Conservation (phyloP, 2,888 invertebrate species). For the Lasioglossum pauxillum region DNA sequence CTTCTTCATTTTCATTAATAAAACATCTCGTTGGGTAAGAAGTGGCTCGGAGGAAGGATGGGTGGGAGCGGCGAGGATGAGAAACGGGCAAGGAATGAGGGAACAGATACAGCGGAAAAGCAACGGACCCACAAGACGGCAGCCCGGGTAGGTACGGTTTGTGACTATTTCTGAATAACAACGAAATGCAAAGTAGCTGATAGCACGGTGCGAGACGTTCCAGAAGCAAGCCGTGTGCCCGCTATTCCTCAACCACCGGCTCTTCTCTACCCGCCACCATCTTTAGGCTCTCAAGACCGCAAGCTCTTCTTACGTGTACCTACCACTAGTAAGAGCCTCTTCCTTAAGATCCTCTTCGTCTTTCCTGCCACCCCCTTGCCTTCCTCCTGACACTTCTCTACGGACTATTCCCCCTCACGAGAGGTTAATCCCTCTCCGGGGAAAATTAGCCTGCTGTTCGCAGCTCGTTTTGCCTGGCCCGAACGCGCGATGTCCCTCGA, state of each 20-base stretch:
- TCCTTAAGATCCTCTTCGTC: slow-evolving; percentile 62
- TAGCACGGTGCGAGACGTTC: slow-evolving; percentile 46
- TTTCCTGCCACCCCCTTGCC: slow-evolving; percentile 29
- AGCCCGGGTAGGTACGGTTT: slow-evolving; percentile 58
- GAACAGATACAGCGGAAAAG: slow-evolving; percentile 53
- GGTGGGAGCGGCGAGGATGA: background rate
- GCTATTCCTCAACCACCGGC: slow-evolving; percentile 61
- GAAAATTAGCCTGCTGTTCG: slow-evolving; percentile 69
- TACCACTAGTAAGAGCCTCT: slow-evolving; percentile 67
- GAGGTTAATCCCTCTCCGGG: slow-evolving; percentile 67
- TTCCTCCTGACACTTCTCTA: slow-evolving; percentile 44
- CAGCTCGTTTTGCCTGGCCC: slow-evolving; percentile 58
- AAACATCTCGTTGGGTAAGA: slow-evolving; percentile 75
- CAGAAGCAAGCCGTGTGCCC: slow-evolving; percentile 47
- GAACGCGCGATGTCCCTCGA: slow-evolving; percentile 35
- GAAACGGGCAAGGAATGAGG: slow-evolving; percentile 35
- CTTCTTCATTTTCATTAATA: slow-evolving; percentile 79
- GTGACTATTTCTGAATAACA: slow-evolving; percentile 80
- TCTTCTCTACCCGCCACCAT: slow-evolving; percentile 49
- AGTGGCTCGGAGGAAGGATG: slow-evolving; percentile 49
- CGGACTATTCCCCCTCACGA: slow-evolving; percentile 41
- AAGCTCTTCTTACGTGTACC: slow-evolving; percentile 72
- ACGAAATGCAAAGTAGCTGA: slow-evolving; percentile 78
- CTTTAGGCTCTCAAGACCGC: slow-evolving; percentile 67
- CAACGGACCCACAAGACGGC: slow-evolving; percentile 57